Conservation (phyloP, 1,140 invertebrate genomes). For the Oncopodura yosiiana region DNA sequence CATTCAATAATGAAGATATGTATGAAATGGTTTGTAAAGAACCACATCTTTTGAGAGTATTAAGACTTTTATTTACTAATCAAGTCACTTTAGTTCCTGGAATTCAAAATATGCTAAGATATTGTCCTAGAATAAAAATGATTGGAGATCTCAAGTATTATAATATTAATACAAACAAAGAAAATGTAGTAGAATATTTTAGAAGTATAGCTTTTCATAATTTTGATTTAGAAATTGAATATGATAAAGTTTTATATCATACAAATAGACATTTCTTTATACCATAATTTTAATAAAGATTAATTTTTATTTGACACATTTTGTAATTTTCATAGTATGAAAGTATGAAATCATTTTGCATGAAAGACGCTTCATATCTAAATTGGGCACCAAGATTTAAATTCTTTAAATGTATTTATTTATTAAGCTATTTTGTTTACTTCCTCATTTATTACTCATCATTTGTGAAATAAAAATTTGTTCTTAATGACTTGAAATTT, state of each 20-base stretch:
- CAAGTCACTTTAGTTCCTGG: conserved; percentile 3
- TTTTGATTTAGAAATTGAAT: conserved; percentile 4
- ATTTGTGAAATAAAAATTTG: no score
- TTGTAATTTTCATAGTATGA: no score
- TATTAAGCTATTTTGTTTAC: no score
- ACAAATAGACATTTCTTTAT: conserved; percentile 1
- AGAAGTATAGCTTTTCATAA: conserved; percentile 5
- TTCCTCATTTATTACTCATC: no score
- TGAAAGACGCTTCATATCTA: no score
- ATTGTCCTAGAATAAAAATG: conserved; percentile 13
- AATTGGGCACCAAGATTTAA: no score
- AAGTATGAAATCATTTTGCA: no score
- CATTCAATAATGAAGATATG: background rate
- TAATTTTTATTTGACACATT: no score
- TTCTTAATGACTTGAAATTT: no score
- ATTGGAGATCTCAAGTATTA: conserved; percentile 19
- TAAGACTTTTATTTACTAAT: conserved; percentile 19
- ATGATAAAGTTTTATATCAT: background rate
- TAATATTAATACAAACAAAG: background rate
- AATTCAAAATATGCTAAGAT: conserved; percentile 3
- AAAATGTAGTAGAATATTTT: background rate
- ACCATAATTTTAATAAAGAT: no score
- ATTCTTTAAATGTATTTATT: no score
- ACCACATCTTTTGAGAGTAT: conserved; percentile 7
- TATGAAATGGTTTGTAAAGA: background rate